Percentiles rank a stretch among this genome's conserved stretches.
Evolutionary conservation across 2,113 vertebrate genomes (phyloP).

Genomic region (Rhagologus leucostigma): DNA sequence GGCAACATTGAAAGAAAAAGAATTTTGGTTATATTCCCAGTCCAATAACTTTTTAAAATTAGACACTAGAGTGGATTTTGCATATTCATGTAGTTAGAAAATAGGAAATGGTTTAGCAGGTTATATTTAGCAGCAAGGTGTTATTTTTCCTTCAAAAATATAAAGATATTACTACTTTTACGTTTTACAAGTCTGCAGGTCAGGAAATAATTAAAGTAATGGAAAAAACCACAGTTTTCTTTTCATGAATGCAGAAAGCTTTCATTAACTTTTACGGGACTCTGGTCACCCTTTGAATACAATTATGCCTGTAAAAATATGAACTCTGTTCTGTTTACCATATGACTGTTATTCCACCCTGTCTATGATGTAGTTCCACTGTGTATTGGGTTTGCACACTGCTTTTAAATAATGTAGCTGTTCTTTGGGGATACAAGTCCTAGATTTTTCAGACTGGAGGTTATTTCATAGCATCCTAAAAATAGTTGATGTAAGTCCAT

Average conservation of each 20-base stretch:
- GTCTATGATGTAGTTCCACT: background rate
- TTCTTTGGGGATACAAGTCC: background rate
- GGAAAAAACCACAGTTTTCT: background rate
- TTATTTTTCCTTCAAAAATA: background rate
- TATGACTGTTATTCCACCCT: background rate
- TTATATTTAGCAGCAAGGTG: background rate
- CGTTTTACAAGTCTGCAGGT: background rate
- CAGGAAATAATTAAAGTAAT: background rate
- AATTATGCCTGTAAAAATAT: background rate
- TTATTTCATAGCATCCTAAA: background rate
- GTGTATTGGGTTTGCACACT: background rate
- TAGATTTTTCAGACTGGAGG: background rate
- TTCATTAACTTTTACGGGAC: background rate
- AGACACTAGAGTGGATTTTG: background rate
- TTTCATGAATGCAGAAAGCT: background rate
- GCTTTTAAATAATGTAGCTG: background rate
- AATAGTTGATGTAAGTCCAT: background rate
- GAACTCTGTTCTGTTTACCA: background rate
- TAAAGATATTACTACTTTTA: background rate
- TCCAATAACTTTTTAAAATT: background rate
- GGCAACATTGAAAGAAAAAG: background rate
- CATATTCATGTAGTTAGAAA: background rate
- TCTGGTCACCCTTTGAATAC: background rate
- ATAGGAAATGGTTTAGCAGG: background rate
- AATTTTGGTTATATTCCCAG: background rate